These are phyloP conservation scores for Argyresthia goedartella DNA, from an alignment of 2,888 invertebrate genomes.

Conservation along the genomic window DNA sequence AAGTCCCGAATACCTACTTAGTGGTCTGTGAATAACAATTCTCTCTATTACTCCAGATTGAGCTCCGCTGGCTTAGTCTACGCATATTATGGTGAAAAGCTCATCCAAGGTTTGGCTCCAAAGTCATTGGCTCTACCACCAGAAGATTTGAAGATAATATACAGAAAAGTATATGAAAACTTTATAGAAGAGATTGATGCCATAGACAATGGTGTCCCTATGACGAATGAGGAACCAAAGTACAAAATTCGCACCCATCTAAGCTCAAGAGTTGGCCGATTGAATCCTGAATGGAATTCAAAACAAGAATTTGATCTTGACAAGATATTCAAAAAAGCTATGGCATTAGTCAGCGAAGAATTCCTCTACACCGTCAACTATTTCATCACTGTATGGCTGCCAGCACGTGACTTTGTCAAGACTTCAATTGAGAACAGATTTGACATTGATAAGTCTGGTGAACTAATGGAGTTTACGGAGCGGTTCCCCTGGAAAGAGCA, in stretches of 20 bases:
- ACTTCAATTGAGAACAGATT: conserved; percentile 78
- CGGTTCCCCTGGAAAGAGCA: conserved; percentile 94
- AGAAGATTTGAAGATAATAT: conserved; percentile 69
- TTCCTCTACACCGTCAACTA: conserved; percentile 78
- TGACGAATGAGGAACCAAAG: conserved; percentile 78
- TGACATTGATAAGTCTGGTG: conserved; percentile 80
- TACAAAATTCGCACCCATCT: conserved; percentile 87
- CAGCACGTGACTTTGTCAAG: conserved; percentile 84
- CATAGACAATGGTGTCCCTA: conserved; percentile 95
- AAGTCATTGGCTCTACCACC: conserved; percentile 46
- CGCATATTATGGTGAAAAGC: conserved; percentile 86
- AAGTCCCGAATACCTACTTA: no score
- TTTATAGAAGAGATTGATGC: conserved; percentile 96
- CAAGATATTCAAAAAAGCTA: conserved; percentile 81
- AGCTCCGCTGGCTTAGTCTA: conserved; percentile 97
- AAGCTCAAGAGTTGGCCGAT: conserved; percentile 77
- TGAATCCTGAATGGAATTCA: conserved; percentile 90
- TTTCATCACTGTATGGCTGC: conserved; percentile 83
- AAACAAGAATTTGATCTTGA: conserved; percentile 62
- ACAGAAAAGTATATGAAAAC: conserved; percentile 82
- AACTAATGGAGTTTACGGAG: conserved; percentile 81
- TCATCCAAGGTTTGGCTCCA: conserved; percentile 74
- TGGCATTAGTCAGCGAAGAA: conserved; percentile 82
- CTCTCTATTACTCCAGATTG: conserved; percentile 68
- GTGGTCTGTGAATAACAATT: no score